These are phyloP conservation scores for Scotopteryx bipunctaria DNA, from an alignment of 2,888 invertebrate species.

Conservation along the genomic window DNA sequence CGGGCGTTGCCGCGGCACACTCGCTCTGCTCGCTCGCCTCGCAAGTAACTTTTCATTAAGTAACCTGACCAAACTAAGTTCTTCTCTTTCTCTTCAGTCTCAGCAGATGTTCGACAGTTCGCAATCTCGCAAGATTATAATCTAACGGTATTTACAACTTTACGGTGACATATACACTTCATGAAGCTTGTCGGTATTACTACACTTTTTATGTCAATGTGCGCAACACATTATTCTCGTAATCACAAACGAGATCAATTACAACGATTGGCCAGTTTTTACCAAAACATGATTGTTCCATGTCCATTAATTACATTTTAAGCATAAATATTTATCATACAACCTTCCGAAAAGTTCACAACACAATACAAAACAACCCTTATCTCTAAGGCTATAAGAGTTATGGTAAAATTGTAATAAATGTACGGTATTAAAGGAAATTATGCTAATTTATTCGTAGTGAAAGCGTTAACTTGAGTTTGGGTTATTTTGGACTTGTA, in stretches of 20 bases:
- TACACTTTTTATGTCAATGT: slow-evolving; percentile 38
- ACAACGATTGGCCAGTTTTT: slow-evolving; percentile 58
- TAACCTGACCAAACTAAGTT: no score
- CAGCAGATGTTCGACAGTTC: no score
- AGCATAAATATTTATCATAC: slow-evolving; percentile 50
- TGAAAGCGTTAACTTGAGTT: slow-evolving; percentile 68
- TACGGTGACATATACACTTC: no score
- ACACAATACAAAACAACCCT: neutral
- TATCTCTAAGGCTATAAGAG: neutral
- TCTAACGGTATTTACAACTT: neutral
- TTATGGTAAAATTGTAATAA: neutral
- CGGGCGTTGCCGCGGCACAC: no score
- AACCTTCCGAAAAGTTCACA: neutral
- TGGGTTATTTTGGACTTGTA: slow-evolving; percentile 17
- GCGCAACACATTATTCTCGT: slow-evolving; percentile 47
- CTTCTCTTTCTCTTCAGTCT: no score
- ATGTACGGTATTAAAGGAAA: slow-evolving; percentile 26
- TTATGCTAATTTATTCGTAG: slow-evolving; percentile 71
- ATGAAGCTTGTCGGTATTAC: slow-evolving; percentile 10
- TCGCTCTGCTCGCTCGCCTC: no score
- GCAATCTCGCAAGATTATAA: neutral
- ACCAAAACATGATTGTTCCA: slow-evolving; percentile 56
- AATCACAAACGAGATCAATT: slow-evolving; percentile 57
- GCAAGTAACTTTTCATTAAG: no score
- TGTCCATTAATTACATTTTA: slow-evolving; percentile 60